Evolutionary conservation across 1,140 invertebrate species (phyloP).

Genomic region (Brachionus rubens): DNA sequence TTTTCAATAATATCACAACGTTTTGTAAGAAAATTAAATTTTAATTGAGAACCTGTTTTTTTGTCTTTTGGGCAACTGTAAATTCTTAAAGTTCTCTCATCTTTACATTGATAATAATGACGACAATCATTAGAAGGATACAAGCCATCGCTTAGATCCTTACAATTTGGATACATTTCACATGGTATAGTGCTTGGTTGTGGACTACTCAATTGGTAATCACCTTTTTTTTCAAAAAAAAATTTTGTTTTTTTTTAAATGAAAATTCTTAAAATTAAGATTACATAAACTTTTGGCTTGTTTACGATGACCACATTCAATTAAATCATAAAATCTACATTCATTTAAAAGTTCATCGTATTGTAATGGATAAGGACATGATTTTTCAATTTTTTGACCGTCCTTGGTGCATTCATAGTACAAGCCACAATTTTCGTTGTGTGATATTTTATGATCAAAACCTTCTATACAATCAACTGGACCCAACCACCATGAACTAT

Average conservation of each 20-base stretch:
- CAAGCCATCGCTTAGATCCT: slow-evolving; percentile 27
- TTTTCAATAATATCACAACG: slow-evolving; percentile 31
- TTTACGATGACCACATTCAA: slow-evolving; percentile 37
- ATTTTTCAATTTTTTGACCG: slow-evolving; percentile 16
- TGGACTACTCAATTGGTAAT: slow-evolving; percentile 5
- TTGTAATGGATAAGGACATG: slow-evolving; percentile 39
- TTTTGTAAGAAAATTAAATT: slow-evolving; percentile 25
- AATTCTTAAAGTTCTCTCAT: slow-evolving; percentile 39
- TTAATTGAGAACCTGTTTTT: slow-evolving; percentile 29
- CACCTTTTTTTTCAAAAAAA: background rate
- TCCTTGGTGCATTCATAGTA: slow-evolving; percentile 5
- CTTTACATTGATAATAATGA: slow-evolving; percentile 29
- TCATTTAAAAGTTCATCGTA: slow-evolving; percentile 37
- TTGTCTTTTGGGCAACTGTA: slow-evolving; percentile 28
- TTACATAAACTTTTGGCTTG: slow-evolving; percentile 44
- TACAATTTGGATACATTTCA: slow-evolving; percentile 40
- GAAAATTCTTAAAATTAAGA: background rate
- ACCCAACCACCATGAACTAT: background rate
- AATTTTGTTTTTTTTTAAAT: background rate
- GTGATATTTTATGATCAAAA: slow-evolving; percentile 16
- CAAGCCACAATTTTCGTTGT: slow-evolving; percentile 27
- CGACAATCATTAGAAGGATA: slow-evolving; percentile 38
- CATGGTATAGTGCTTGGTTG: slow-evolving; percentile 3
- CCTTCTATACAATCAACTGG: slow-evolving; percentile 39
- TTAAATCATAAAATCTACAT: slow-evolving; percentile 24